Base-by-base conservation (phyloP, 1,140 invertebrate species). In the Apis laboriosa region DNA sequence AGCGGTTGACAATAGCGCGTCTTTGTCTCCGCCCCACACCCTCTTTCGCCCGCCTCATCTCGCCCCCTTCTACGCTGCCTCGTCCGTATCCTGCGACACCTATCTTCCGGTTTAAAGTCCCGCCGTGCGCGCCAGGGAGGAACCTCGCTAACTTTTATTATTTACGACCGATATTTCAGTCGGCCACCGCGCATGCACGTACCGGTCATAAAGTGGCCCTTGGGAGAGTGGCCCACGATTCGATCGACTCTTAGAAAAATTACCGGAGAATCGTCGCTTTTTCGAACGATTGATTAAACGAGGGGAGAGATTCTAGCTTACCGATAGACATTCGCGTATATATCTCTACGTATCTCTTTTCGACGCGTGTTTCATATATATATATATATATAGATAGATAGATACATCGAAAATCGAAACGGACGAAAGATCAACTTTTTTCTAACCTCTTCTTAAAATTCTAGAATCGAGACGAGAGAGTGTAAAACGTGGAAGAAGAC, bases 81-180 rank as follows among this genome's bases (percentile, higher is more conserved):
- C 87, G 81, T 89, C 87, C 88, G 90, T 92, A 91, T 90, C 91
- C 90, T 90, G 93, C 93, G 94, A 94, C 93, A 94, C 94, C 94
- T 94, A 94, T 94, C 93, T 94, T 94, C 94, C 94, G 94, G 93
- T 94, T 93, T 94, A 92, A 94, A 94, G 93, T 94, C 92, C 92
- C 89, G 86, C 85, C 92, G 92, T 90, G 90, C 90, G 90, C 87
- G 91, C 93, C 88, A 91, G 89, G 86, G 89, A 92, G 91, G 92
- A 93, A 93, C 91, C 92, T 92, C 92, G 92, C 93, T 92, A 94
- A 94, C 94, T 94, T 94, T 94, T 94, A 94, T 94, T 94, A 94
- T 94, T 94, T 94, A 94, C 92, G 94, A 93, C 93, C 94, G 93
- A 94, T 94, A 94, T 94, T 94, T 93, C 93, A 92, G 91, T 91